A percentile compares a stretch with the other conserved stretches of the same genome.
Conservation (phyloP, 2,113 vertebrate genomes). For the Sterna hirundo region DNA sequence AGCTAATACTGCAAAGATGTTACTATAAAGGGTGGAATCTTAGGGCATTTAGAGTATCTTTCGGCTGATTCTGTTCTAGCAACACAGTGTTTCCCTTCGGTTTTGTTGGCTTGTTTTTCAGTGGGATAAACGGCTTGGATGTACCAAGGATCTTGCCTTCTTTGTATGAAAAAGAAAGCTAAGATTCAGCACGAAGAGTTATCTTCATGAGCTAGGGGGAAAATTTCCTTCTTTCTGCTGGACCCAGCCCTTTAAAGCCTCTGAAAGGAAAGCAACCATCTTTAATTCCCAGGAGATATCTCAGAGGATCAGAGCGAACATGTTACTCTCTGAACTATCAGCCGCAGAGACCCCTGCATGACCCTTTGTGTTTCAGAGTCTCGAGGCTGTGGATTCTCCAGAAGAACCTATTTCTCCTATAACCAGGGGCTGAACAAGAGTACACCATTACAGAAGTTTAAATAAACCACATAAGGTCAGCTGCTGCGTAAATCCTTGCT, state of each 20-base stretch:
- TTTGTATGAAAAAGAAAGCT: background rate
- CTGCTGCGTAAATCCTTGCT: conserved; percentile 17
- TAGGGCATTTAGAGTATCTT: background rate
- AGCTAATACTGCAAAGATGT: background rate
- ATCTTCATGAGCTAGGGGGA: background rate
- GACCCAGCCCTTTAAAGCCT: conserved; percentile 3
- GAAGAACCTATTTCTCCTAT: background rate
- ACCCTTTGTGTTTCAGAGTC: conserved; percentile 32
- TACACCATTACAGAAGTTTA: background rate
- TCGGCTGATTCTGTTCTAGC: background rate
- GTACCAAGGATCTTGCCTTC: background rate
- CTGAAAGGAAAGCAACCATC: conserved; percentile 50
- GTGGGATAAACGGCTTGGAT: background rate
- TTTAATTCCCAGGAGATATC: conserved; percentile 22
- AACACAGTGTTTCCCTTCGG: background rate
- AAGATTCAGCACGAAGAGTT: background rate
- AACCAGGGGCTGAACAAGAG: conserved; percentile 3
- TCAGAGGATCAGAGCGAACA: conserved; percentile 26
- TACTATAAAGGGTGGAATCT: background rate
- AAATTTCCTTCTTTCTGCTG: background rate
- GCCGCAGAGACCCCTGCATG: background rate
- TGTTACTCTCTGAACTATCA: conserved; percentile 30
- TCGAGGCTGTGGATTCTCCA: conserved; percentile 1
- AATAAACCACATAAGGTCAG: conserved; percentile 45
- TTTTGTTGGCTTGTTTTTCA: background rate